Evolutionary conservation across 2,797 vertebrate species (phyloP).

Genomic region (Chrysocyon brachyurus): DNA sequence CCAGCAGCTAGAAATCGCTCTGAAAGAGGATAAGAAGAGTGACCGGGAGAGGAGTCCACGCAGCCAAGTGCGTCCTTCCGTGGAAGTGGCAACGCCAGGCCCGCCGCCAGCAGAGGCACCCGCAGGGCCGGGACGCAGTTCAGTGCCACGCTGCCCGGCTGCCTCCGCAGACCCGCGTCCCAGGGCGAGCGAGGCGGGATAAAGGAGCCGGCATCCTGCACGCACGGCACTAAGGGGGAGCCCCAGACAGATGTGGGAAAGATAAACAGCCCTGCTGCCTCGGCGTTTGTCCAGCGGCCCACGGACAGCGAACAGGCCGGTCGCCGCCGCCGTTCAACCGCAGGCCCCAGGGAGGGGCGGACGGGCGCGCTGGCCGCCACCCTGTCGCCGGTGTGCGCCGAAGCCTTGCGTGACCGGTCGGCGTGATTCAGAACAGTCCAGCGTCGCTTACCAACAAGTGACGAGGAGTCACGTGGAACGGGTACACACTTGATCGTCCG

Average conservation of each 20-base stretch:
- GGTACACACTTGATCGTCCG: background rate
- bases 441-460: background rate
- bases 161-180: too few species aligned
- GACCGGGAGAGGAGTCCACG: too few species aligned
- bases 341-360: too few species aligned
- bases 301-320: constrained; percentile 92
- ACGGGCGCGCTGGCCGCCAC: too few species aligned
- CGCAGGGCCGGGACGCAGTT: too few species aligned
- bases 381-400: too few species aligned
- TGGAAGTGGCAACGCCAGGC: too few species aligned
- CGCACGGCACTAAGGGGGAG: constrained; percentile 91
- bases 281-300: constrained; percentile 95
- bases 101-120: too few species aligned
- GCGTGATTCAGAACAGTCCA: background rate
- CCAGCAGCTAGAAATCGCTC: background rate
- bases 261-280: constrained; percentile 97
- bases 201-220: constrained; percentile 90
- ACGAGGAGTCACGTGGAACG: background rate
- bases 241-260: constrained; percentile 98
- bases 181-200: constrained; percentile 42
- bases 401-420: too few species aligned
- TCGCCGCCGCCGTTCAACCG: constrained; percentile 86
- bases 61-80: too few species aligned
- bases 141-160: too few species aligned
- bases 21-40: background rate